These are phyloP conservation scores for Sphyrna mokarran DNA, from an alignment of 2,113 vertebrate species.

Conservation along the genomic window DNA sequence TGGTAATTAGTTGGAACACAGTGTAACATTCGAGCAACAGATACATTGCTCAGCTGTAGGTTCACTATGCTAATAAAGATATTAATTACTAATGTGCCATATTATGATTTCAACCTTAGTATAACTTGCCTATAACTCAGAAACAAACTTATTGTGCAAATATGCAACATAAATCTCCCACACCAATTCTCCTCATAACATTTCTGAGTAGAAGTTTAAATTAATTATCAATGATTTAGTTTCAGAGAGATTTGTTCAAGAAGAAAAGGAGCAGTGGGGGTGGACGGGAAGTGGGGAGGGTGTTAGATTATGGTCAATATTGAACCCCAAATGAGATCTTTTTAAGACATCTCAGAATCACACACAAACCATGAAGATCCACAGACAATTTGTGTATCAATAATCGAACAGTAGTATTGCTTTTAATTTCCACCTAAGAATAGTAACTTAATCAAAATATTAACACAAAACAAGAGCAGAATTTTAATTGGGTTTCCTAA, in stretches of 20 bases:
- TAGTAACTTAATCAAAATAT: no score
- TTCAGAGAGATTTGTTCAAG: background rate
- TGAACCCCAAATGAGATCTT: background rate
- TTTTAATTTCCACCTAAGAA: no score
- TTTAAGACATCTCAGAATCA: background rate
- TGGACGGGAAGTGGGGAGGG: no score
- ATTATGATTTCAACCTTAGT: background rate
- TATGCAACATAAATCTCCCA: background rate
- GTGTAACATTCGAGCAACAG: background rate
- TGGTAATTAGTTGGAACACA: background rate
- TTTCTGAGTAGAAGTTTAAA: background rate
- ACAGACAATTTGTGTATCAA: background rate
- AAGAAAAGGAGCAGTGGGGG: background rate
- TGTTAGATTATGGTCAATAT: background rate
- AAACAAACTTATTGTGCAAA: background rate
- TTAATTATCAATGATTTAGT: background rate
- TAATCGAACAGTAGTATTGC: no score
- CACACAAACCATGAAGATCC: background rate
- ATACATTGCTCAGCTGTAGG: background rate
- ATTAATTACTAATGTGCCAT: background rate
- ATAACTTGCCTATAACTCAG: background rate
- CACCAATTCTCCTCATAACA: background rate
- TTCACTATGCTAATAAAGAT: background rate
- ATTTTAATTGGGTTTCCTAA: no score
- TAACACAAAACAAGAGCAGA: no score